Evolutionary conservation across 2,888 invertebrate genomes (phyloP).

Genomic region (Melanargia galathea): DNA sequence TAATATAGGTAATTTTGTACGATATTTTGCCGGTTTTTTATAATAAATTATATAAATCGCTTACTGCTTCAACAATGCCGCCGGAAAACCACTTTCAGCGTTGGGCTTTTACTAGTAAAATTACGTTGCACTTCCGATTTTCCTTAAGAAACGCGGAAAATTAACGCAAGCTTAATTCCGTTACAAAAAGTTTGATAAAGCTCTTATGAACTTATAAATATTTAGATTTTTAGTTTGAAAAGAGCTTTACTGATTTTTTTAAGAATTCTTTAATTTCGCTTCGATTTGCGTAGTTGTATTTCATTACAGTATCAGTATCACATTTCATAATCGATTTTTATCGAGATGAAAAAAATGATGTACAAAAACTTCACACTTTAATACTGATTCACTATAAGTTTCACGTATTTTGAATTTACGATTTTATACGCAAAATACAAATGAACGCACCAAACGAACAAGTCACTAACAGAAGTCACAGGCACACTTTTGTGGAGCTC

Average conservation of each 20-base stretch:
- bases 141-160: conserved; percentile 3
- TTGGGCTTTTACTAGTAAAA: conserved; percentile 26
- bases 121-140: conserved; percentile 28
- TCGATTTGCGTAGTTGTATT: neutral
- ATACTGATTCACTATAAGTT: conserved; percentile 20
- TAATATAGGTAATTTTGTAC: neutral
- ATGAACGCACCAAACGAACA: conserved; percentile 28
- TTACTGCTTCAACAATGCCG: conserved; percentile 29
- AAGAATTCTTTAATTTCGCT: neutral
- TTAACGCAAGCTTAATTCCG: neutral
- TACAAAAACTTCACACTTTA: conserved; percentile 18
- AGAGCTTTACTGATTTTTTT: neutral
- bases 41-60: conserved; percentile 13
- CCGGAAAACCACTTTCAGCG: conserved; percentile 37
- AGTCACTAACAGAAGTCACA: conserved; percentile 32
- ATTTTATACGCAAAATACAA: conserved; percentile 28
- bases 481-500: conserved; percentile 29
- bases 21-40: conserved; percentile 1
- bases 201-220: neutral
- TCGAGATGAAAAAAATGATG: neutral
- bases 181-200: neutral
- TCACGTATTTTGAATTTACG: conserved; percentile 28
- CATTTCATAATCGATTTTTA: neutral
- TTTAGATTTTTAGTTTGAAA: neutral
- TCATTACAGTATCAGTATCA: neutral